phyloP scores from a whole-genome alignment of 2,888 invertebrate species.

The Tubiluchus corallicola region DNA sequence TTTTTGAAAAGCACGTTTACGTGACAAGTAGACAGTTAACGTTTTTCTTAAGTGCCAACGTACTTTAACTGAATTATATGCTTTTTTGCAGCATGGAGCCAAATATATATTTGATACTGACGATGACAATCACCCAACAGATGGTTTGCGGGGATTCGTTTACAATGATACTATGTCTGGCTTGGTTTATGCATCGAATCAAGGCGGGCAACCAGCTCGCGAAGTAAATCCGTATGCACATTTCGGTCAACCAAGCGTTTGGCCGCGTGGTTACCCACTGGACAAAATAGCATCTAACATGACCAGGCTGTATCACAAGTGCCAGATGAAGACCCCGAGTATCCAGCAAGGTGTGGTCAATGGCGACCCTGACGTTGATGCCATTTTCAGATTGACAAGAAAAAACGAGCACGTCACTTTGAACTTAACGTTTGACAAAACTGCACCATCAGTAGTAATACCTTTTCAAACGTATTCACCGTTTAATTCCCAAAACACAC shows the following conservation, averaged over 20 bases:
- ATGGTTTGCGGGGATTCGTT: conserved; percentile 6
- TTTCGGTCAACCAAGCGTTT: conserved; percentile 20
- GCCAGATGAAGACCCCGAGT: conserved; percentile 12
- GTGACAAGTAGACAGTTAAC: too few species aligned
- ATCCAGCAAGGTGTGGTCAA: conserved; percentile 20
- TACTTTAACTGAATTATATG: too few species aligned
- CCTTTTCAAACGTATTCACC: conserved; percentile 17
- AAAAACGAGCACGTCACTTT: conserved; percentile 11
- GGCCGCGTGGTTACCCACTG: conserved; percentile 21
- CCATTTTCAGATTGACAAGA: conserved; percentile 18
- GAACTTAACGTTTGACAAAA: conserved; percentile 16
- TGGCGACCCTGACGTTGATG: conserved; percentile 22
- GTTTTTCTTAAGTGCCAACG: too few species aligned
- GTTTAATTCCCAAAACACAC: conserved; percentile 20
- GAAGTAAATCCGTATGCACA: conserved; percentile 12
- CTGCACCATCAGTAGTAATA: conserved; percentile 17
- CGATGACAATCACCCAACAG: conserved; percentile 9
- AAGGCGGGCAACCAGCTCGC: neutral
- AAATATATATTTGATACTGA: conserved; percentile 13
- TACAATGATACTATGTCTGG: neutral
- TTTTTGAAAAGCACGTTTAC: too few species aligned
- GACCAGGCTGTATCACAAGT: conserved; percentile 10
- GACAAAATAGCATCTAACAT: conserved; percentile 11
- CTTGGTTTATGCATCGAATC: neutral
- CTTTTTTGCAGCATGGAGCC: conserved; percentile 11